These are phyloP conservation scores for Chaetoderma sp. DNA, from an alignment of 2,888 invertebrate genomes.

Conservation along the genomic window DNA sequence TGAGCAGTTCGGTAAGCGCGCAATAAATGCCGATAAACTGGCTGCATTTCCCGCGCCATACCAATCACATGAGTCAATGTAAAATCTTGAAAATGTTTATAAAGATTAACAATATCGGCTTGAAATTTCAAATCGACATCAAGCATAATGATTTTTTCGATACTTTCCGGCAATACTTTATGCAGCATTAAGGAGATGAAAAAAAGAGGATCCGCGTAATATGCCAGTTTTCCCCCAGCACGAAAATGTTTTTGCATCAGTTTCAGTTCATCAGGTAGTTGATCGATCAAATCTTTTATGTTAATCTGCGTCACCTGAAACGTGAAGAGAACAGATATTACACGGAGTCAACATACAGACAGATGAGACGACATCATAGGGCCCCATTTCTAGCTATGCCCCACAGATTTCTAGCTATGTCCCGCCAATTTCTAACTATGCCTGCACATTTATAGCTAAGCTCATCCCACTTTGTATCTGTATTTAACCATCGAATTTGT, in stretches of 20 bases:
- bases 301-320: slow-evolving; percentile 75
- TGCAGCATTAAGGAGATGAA: slow-evolving; percentile 82
- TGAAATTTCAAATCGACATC: slow-evolving; percentile 84
- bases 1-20: slow-evolving; percentile 77
- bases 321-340: slow-evolving; percentile 17
- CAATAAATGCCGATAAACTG: slow-evolving; percentile 83
- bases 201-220: slow-evolving; percentile 84
- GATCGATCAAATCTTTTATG: slow-evolving; percentile 74
- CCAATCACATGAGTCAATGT: slow-evolving; percentile 77
- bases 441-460: no score
- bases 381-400: no score
- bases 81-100: slow-evolving; percentile 79
- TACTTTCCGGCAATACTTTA: slow-evolving; percentile 75
- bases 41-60: slow-evolving; percentile 77
- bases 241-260: slow-evolving; percentile 80
- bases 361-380: no score
- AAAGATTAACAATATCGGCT: slow-evolving; percentile 77
- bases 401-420: no score
- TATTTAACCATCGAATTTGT: no score
- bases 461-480: no score
- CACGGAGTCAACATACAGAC: neutral
- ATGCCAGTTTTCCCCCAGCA: slow-evolving; percentile 78
- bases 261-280: slow-evolving; percentile 76
- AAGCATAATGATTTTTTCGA: slow-evolving; percentile 78
- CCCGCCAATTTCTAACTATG: no score